Evolutionary conservation across 1,140 invertebrate species (phyloP), one percentile per base, ranked within the genome.

Genomic region (Thaumetopoea pityocampa): DNA sequence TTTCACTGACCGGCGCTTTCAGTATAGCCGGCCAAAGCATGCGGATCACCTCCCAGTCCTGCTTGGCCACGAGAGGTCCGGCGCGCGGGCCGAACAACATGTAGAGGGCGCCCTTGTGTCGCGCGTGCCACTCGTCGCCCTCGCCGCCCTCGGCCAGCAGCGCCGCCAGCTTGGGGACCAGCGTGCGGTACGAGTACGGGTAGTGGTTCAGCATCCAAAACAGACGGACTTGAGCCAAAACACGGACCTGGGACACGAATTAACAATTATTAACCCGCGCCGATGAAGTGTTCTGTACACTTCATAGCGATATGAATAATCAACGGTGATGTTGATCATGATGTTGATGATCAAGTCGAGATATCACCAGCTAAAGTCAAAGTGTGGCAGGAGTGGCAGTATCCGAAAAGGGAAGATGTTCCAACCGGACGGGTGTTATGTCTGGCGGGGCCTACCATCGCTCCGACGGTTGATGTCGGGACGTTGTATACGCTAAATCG

Each of bases 1-100:
- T 83, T 29, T 83, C 77, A 30, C 77, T 81, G 2, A 78, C 51
- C 10, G 74, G 74, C 0, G 79, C 69, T 10, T 51, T 73, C 8
- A 83, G 32, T 7, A 83, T 48, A 0, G 74, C 90, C 1, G 94
- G 92, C 94, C 95, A 96, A 3, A 96, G 63, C 11, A 87, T 70
- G 10, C 77, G 68, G 2, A 96, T 81, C 2, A 91, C 85, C 1
- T 89, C 84, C 94, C 95, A 98, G 70, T 95, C 90, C 38, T 90
- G 89, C 57, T 90, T 89, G 4, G 89, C 87, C 1, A 92, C 71
- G 4, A 96, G 70, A 1, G 90, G 89, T 0, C 84, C 81, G 1
- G 57, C 40, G 23, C 90, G 90, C 0, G 89, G 88, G 2, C 91
- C 91, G 8, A 92, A 66, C 10, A 98, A 73, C 11, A 96, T 86